Evolutionary conservation across 2,888 invertebrate genomes (phyloP), one percentile per base, ranked within the genome.

Genomic region (Kuschelorhynchus macadamiae): DNA sequence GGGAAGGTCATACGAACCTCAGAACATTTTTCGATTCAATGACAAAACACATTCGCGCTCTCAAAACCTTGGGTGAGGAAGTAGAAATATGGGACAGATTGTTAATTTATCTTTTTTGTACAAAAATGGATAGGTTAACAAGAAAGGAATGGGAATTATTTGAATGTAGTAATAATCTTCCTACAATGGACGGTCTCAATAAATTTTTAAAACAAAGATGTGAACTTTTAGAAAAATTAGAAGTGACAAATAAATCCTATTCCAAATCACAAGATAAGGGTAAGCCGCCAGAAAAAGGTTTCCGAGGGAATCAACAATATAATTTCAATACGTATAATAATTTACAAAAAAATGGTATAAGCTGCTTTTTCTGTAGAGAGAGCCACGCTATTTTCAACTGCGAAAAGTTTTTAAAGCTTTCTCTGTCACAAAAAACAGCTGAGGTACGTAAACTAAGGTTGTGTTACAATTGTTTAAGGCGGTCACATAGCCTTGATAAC

Each of bases 391-490:
- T 69, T 46, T 66, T 66, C 39, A 14, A 46, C 12, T 69, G 66
- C 39, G 49, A 65, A 25, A 25, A 7, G 25, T 25, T 25, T 25
- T 25, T 25, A 25, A 7, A 7, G 25, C 25, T 25, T 7, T 25
- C 25, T 5, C 25, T 7, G 5, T 12, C 9, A 17, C 12, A 12
- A n/a, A 49, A 64, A 41, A 9, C 17, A 21, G 16, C 17, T 9
- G 47, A 57, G 46, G 33, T 36, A 2, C 62, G 59, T 25, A 36
- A 62, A 42, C 39, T 53, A 9, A 56, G 42, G 5, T 12, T 70
- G 36, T 70, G 70, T 44, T 18, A 46, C 16, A 70, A 67, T 60
- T 70, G 70, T 52, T 63, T 67, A 30, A 47, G 62, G 1, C 44
- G 59, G 14, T 21, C 32, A 11, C 66, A 70, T 39, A 14, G 11